These are phyloP conservation scores for Xiphophorus maculatus DNA, from an alignment of 2,113 vertebrate genomes.

Conservation along the genomic window DNA sequence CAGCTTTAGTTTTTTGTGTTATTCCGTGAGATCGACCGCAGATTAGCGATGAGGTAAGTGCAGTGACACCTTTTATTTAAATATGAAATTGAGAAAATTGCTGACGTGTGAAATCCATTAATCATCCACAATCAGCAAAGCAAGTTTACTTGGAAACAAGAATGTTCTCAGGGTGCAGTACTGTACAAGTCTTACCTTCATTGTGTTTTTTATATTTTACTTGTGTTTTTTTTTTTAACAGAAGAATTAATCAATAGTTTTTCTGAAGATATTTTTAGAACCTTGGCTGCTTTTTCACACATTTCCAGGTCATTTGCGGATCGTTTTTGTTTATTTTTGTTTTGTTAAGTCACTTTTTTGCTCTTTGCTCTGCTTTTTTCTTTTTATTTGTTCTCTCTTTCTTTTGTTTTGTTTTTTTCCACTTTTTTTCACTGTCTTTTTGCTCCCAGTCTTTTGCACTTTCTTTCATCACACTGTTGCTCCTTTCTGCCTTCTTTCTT, in stretches of 20 bases:
- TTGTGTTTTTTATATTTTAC: background rate
- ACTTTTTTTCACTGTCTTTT: background rate
- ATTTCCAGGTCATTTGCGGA: background rate
- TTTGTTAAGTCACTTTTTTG: background rate
- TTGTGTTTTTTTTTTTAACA: background rate
- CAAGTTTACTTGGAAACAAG: background rate
- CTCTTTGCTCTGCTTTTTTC: background rate
- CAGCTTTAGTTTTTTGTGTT: background rate
- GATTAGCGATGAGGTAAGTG: background rate
- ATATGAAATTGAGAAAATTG: too few relatives aligned
- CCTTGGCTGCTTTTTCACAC: background rate
- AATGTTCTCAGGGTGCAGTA: background rate
- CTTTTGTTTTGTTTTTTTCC: background rate
- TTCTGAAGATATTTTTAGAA: background rate
- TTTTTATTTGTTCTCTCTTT: background rate
- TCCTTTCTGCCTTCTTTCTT: slow-evolving; percentile 1
- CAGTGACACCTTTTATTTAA: too few relatives aligned
- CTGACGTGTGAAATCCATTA: background rate
- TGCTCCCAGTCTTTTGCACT: background rate
- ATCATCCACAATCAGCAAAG: background rate
- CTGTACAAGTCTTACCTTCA: background rate
- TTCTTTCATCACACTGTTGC: background rate
- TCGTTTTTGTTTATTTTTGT: background rate
- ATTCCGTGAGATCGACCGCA: background rate
- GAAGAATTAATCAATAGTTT: background rate